phyloP scores from a whole-genome alignment of 2,113 vertebrate species.

The Sitta europaea region DNA sequence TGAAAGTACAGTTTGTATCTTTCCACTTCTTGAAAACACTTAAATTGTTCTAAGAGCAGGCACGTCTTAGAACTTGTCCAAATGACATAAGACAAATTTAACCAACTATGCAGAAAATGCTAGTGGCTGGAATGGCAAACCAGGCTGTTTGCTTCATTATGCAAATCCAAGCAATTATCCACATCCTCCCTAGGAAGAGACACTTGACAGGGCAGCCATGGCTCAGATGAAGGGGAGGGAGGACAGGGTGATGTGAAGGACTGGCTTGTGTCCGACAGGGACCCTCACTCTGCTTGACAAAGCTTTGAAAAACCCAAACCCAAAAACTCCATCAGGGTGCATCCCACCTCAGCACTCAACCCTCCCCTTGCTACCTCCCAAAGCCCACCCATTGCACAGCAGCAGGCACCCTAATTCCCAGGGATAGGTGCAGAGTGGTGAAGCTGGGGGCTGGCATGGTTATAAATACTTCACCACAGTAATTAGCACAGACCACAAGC shows the following conservation, averaged over 20 bases:
- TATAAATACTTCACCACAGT: background rate
- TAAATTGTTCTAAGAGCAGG: background rate
- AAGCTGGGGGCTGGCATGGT: background rate
- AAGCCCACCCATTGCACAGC: background rate
- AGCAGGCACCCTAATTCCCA: background rate
- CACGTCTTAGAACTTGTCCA: background rate
- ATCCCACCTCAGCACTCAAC: background rate
- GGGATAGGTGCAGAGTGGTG: background rate
- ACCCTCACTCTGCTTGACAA: background rate
- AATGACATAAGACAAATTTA: background rate
- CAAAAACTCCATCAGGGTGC: background rate
- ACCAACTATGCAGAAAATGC: background rate
- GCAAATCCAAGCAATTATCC: background rate
- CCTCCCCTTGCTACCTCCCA: background rate
- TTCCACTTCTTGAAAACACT: background rate
- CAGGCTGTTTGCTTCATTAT: background rate
- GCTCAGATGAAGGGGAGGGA: background rate
- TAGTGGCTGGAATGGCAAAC: background rate
- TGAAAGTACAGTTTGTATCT: background rate
- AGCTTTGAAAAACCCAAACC: background rate
- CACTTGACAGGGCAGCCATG: fast-evolving
- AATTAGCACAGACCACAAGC: background rate
- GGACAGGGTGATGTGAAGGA: background rate
- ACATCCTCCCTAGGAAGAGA: background rate
- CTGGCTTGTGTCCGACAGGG: background rate